Conservation (phyloP, 2,888 invertebrate genomes). For the Zaprionus bogoriensis region DNA sequence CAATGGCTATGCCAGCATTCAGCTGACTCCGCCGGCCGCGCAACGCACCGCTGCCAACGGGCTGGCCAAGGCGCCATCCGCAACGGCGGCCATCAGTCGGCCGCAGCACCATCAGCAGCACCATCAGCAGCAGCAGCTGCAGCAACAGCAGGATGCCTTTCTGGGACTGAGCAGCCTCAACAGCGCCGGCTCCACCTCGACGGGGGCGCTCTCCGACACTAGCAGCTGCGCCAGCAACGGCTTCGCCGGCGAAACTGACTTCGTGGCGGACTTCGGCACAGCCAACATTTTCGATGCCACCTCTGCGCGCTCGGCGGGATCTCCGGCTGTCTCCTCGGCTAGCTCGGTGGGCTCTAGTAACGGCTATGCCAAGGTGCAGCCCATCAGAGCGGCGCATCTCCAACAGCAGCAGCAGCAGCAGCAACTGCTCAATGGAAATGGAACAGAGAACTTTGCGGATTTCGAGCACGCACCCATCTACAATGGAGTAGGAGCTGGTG, state of each 20-base stretch:
- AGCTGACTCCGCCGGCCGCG: conserved; percentile 81
- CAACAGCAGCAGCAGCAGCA: conserved; percentile 45
- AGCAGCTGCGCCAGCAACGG: conserved; percentile 81
- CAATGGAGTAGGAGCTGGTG: conserved; percentile 83
- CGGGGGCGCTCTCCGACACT: conserved; percentile 79
- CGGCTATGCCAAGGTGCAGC: conserved; percentile 81
- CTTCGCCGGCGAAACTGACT: conserved; percentile 83
- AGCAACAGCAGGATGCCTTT: conserved; percentile 58
- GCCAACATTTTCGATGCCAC: conserved; percentile 88
- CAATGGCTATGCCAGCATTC: conserved; percentile 79
- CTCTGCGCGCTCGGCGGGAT: conserved; percentile 74
- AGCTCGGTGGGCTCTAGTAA: conserved; percentile 74
- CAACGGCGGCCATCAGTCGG: conserved; percentile 80
- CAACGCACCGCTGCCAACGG: conserved; percentile 80
- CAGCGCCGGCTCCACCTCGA: conserved; percentile 79
- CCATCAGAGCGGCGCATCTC: conserved; percentile 70
- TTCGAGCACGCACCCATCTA: conserved; percentile 89
- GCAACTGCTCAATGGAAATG: conserved; percentile 65
- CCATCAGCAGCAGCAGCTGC: conserved; percentile 36
- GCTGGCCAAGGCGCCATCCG: conserved; percentile 61
- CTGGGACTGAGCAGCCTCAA: conserved; percentile 68
- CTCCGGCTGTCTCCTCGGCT: conserved; percentile 70
- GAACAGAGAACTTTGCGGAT: conserved; percentile 86
- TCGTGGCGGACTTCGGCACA: conserved; percentile 88
- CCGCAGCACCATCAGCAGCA: conserved; percentile 76